Conservation (phyloP, 2,888 invertebrate species). For the Physocephala rufipes region DNA sequence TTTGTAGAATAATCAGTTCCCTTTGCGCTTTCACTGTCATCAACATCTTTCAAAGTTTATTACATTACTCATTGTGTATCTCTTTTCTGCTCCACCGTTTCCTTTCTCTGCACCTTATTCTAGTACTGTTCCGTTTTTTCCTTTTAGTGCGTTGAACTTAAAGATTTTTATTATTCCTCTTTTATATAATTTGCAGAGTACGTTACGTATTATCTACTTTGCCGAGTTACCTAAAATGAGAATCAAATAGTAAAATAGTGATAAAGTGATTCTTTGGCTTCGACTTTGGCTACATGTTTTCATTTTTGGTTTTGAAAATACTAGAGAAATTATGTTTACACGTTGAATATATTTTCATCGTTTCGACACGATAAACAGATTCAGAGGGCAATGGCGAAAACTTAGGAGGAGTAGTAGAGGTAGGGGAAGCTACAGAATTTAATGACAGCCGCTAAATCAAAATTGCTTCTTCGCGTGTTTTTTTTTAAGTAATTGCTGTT, state of each 20-base stretch:
- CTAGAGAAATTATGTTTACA: slow-evolving; percentile 40
- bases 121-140: background rate
- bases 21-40: background rate
- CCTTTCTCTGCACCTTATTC: background rate
- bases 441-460: slow-evolving; percentile 7
- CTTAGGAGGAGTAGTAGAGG: background rate
- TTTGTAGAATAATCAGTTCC: too few relatives aligned
- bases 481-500: background rate
- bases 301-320: slow-evolving; percentile 36
- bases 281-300: background rate
- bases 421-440: background rate
- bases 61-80: slow-evolving; percentile 14
- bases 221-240: background rate
- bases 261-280: slow-evolving; percentile 4
- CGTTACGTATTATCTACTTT: background rate
- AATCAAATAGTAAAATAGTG: slow-evolving; percentile 30
- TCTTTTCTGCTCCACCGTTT: background rate
- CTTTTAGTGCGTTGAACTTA: background rate
- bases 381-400: background rate
- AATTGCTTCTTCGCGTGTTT: background rate
- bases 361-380: background rate
- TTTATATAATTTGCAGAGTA: background rate
- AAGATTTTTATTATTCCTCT: background rate
- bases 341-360: slow-evolving; percentile 1
- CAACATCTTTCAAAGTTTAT: slow-evolving; percentile 7